These are phyloP conservation scores for Chondrosia reniformis DNA, from an alignment of 37 sponge, comb jelly and placozoan genomes.

Conservation along the genomic window DNA sequence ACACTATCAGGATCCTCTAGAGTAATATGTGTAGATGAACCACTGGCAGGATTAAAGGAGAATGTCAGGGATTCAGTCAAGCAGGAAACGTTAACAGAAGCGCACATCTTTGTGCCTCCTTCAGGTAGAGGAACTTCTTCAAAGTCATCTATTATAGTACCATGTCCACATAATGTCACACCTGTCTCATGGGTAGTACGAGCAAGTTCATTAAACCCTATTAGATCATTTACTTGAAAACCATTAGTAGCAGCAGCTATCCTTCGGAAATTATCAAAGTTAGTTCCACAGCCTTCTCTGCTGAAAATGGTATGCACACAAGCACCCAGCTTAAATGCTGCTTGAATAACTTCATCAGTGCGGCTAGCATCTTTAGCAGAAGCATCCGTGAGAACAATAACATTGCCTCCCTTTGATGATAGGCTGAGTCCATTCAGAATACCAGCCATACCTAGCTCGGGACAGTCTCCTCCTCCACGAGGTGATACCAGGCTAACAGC, in stretches of 20 bases:
- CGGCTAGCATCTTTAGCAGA: background rate
- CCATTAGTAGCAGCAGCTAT: slow-evolving; percentile 11
- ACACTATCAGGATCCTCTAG: background rate
- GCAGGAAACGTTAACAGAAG: background rate
- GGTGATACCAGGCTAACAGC: slow-evolving; percentile 2
- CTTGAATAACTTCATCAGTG: slow-evolving; percentile 5
- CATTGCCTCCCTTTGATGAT: background rate
- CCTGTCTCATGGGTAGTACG: background rate
- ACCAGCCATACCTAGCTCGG: slow-evolving; percentile 33
- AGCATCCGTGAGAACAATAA: slow-evolving; percentile 37
- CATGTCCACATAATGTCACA: background rate
- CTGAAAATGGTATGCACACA: slow-evolving; percentile 6
- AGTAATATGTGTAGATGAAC: background rate
- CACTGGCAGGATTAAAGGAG: slow-evolving; percentile 11
- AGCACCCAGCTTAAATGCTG: background rate
- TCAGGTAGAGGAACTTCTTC: background rate
- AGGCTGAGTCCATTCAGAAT: slow-evolving; percentile 24
- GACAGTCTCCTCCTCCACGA: slow-evolving; percentile 33
- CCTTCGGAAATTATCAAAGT: background rate
- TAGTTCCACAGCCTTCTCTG: slow-evolving; percentile 8
- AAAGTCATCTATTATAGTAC: background rate
- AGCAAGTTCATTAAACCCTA: background rate
- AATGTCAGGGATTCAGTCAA: background rate
- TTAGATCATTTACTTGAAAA: background rate
- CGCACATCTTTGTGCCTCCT: background rate